Evolutionary conservation across 2,113 vertebrate species (phyloP).

Genomic region (Muntiacus muntjak): DNA sequence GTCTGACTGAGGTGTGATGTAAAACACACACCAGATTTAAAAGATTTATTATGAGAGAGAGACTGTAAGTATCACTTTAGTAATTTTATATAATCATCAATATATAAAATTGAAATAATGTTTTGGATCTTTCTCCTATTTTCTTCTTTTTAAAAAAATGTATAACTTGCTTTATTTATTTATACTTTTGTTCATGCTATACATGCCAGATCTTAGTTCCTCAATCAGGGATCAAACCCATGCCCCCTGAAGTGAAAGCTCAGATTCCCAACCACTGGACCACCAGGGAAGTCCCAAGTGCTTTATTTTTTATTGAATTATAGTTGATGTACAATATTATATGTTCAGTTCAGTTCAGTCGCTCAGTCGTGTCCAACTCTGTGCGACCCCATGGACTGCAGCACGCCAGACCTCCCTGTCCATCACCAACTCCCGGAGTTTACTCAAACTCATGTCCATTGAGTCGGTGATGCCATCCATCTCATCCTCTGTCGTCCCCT

Average conservation of each 20-base stretch:
- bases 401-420: too few species aligned
- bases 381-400: too few species aligned
- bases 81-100: not conserved
- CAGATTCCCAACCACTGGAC: not conserved
- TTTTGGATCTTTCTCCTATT: not conserved
- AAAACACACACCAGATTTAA: not conserved
- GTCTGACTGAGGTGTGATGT: not conserved
- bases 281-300: not conserved
- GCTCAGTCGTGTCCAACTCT: too few species aligned
- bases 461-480: too few species aligned
- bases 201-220: not conserved
- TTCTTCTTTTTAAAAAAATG: not conserved
- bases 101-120: not conserved
- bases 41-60: not conserved
- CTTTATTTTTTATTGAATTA: not conserved
- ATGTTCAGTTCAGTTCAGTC: not conserved
- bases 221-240: not conserved
- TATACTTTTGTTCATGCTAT: not conserved
- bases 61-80: not conserved
- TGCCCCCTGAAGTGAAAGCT: not conserved
- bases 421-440: too few species aligned
- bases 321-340: not conserved
- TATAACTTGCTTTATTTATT: not conserved
- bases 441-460: too few species aligned
- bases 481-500: too few species aligned